Percentiles rank a stretch among this genome's conserved stretches.
Conservation (phyloP, 2,888 invertebrate species). For the Lasioglossum vierecki region DNA sequence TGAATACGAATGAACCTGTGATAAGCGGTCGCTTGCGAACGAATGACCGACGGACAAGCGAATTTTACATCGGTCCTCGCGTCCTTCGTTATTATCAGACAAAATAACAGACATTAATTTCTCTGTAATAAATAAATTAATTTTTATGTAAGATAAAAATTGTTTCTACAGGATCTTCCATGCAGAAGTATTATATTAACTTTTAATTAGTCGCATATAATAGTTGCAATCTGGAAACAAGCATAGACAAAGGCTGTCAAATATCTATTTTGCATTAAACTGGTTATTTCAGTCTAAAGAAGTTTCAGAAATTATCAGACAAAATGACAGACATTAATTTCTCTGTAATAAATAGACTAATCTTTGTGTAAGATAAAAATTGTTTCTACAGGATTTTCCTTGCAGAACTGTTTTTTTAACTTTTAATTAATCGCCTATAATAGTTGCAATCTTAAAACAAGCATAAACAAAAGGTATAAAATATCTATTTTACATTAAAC, state of each 20-base stretch:
- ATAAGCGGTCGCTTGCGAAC: constrained; percentile 45
- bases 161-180: not conserved
- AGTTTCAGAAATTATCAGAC: not conserved
- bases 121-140: not conserved
- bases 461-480: too few species aligned
- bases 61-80: not conserved
- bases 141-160: not conserved
- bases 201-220: too few species aligned
- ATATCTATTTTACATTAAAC: too few species aligned
- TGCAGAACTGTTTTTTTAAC: too few species aligned
- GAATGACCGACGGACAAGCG: constrained; percentile 2
- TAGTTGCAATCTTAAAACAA: too few species aligned
- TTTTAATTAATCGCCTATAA: too few species aligned
- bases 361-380: not conserved
- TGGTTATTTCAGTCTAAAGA: too few species aligned
- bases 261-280: too few species aligned
- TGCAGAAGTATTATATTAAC: too few species aligned
- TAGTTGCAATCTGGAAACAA: too few species aligned
- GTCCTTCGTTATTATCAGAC: not conserved
- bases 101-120: not conserved
- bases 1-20: constrained; percentile 66
- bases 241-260: too few species aligned
- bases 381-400: not conserved
- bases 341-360: not conserved
- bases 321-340: not conserved